A percentile compares a stretch with the other conserved stretches of the same genome.
Conservation (phyloP, 92 coral and sea anemone species). For the Epizoanthus fatuus region DNA sequence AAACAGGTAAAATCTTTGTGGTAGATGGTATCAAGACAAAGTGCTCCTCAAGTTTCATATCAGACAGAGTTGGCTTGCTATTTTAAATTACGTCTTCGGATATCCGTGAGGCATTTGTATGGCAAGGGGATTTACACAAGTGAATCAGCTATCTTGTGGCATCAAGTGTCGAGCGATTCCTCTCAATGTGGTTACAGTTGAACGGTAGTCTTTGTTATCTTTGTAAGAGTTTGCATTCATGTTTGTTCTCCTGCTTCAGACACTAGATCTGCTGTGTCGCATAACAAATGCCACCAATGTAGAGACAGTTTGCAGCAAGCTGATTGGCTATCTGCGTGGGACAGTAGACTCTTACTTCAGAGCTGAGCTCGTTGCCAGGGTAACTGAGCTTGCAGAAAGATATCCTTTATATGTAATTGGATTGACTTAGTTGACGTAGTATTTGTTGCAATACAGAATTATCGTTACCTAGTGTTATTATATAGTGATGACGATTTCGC, state of each 20-base stretch:
- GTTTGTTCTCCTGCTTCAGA: conserved; percentile 52
- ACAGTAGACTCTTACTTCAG: conserved; percentile 87
- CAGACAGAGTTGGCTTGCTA: background rate
- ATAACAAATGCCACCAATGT: conserved; percentile 92
- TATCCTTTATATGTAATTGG: conserved; percentile 70
- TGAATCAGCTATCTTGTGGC: too few relatives aligned
- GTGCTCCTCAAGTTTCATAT: too few relatives aligned
- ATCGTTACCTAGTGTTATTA: too few relatives aligned
- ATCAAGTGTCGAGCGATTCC: background rate
- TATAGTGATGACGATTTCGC: too few relatives aligned
- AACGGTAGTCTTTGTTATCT: background rate
- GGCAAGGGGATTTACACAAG: too few relatives aligned
- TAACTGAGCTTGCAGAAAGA: conserved; percentile 92
- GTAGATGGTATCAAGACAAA: too few relatives aligned
- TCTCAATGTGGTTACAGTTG: too few relatives aligned
- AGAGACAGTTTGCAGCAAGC: conserved; percentile 87
- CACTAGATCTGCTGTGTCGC: conserved; percentile 88
- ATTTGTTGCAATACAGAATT: too few relatives aligned
- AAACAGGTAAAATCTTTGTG: too few relatives aligned
- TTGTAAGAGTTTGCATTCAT: background rate
- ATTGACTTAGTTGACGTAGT: too few relatives aligned
- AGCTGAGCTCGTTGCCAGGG: conserved; percentile 85
- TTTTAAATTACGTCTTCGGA: background rate
- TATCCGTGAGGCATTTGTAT: background rate
- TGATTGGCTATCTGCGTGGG: conserved; percentile 75